Evolutionary conservation across 2,797 vertebrate species (phyloP).

Genomic region (Streptopelia turtur): DNA sequence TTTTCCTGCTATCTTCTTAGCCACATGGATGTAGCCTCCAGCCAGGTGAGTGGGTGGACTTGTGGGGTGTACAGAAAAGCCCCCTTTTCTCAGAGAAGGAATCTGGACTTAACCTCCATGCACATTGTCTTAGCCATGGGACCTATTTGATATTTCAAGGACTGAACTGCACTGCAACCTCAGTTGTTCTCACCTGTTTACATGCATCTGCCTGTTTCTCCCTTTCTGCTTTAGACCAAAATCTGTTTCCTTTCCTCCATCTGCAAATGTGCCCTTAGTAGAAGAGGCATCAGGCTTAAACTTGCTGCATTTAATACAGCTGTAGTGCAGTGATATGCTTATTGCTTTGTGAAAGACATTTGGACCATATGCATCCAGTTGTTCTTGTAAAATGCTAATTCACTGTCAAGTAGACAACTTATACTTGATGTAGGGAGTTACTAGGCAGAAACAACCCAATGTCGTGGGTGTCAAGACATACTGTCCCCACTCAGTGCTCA

Average conservation of each 20-base stretch:
- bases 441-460: not conserved
- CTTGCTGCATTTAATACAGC: not conserved
- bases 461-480: not conserved
- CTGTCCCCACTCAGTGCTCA: not conserved
- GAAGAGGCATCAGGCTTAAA: not conserved
- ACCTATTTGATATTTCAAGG: not conserved
- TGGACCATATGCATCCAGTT: not conserved
- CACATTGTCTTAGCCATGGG: not conserved
- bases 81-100: not conserved
- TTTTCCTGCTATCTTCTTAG: conserved; percentile 1
- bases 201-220: not conserved
- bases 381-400: not conserved
- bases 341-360: not conserved
- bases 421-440: not conserved
- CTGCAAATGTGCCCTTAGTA: not conserved
- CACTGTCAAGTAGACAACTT: not conserved
- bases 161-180: not conserved
- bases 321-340: not conserved
- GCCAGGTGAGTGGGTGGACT: conserved; percentile 7
- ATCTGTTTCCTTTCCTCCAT: not conserved
- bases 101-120: not conserved
- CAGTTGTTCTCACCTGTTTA: not conserved
- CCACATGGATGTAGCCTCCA: not conserved
- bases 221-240: not conserved
- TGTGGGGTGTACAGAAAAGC: not conserved